Evolutionary conservation across 1,140 invertebrate species (phyloP).

Genomic region (Fopius arisanus): DNA sequence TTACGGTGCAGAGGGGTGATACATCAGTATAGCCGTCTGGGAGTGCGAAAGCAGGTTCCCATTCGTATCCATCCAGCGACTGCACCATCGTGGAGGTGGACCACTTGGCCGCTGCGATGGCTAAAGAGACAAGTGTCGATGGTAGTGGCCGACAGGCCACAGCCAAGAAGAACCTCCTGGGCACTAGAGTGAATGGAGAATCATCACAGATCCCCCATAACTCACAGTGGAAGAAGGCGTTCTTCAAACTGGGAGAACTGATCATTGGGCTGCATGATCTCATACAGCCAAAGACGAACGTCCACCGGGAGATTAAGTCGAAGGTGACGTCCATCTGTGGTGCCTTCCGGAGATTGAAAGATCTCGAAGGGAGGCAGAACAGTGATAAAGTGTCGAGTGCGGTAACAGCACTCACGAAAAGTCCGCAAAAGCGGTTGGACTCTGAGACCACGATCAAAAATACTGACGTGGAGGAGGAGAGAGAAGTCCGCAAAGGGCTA

Average conservation of each 20-base stretch:
- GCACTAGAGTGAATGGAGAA: too few relatives aligned
- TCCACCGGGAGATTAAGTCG: background rate
- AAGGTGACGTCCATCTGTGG: background rate
- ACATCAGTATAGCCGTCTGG: too few relatives aligned
- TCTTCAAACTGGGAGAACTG: background rate
- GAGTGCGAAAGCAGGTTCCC: too few relatives aligned
- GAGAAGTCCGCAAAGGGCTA: background rate
- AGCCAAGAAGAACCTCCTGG: too few relatives aligned
- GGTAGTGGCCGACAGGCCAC: too few relatives aligned
- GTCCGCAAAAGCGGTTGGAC: background rate
- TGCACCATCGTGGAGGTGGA: too few relatives aligned
- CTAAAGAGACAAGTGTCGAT: too few relatives aligned
- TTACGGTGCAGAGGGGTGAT: too few relatives aligned
- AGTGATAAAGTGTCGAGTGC: background rate
- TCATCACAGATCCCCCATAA: background rate
- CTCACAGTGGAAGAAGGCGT: background rate
- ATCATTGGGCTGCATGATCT: background rate
- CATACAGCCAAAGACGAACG: background rate
- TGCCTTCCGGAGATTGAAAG: background rate
- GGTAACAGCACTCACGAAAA: background rate
- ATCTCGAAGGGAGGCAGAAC: background rate
- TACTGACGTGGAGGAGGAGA: background rate
- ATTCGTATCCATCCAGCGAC: too few relatives aligned
- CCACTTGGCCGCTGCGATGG: too few relatives aligned
- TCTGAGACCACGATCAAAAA: background rate